These are phyloP conservation scores for Cathartes aura DNA, from an alignment of 2,113 vertebrate genomes.

Conservation along the genomic window DNA sequence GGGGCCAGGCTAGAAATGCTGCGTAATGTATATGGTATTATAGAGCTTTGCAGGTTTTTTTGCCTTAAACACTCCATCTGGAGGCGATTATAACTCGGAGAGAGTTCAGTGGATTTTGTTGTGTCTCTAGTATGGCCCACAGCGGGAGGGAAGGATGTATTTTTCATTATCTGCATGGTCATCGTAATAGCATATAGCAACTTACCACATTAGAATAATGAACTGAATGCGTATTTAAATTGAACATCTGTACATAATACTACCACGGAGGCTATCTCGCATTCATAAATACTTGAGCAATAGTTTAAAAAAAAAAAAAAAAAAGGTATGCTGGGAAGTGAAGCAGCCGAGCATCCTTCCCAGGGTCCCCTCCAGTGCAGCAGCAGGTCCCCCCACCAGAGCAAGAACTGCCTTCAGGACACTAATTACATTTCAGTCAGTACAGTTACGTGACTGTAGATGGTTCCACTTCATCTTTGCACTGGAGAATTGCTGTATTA, in stretches of 20 bases:
- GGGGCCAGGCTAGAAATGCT: not conserved
- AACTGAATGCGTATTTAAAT: not conserved
- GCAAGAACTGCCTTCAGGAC: not conserved
- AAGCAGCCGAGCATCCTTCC: not conserved
- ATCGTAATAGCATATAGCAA: not conserved
- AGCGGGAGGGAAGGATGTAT: not conserved
- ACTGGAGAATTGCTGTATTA: not conserved
- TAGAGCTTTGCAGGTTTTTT: not conserved
- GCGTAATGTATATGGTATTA: not conserved
- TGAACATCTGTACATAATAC: not conserved
- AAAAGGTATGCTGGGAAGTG: not conserved
- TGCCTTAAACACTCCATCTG: constrained; percentile 5
- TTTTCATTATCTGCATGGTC: not conserved
- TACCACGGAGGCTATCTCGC: not conserved
- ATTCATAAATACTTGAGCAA: not conserved
- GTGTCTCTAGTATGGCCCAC: not conserved
- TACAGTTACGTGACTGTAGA: not conserved
- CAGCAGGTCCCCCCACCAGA: not conserved
- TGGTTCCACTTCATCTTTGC: not conserved
- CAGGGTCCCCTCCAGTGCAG: not conserved
- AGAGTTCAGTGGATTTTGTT: not conserved
- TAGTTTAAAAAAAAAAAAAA: not conserved
- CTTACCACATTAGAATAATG: not conserved
- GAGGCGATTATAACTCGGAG: not conserved
- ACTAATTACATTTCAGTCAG: not conserved